These are phyloP conservation scores for Apostichopus leukothele DNA, from an alignment of 53 echinoderm and acorn worm species.

Conservation along the genomic window DNA sequence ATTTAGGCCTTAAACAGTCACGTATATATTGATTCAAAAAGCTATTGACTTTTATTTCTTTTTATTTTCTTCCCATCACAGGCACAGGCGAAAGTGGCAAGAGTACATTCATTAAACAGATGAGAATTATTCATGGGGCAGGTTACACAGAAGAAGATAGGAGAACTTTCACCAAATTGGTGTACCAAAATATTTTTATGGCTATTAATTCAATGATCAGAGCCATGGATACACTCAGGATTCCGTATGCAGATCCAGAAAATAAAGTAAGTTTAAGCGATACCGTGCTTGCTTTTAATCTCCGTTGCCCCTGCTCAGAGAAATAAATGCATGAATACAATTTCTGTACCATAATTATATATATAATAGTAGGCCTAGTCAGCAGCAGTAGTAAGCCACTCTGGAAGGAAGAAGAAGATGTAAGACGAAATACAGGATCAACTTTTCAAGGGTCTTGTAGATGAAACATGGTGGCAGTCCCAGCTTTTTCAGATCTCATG, in stretches of 20 bases:
- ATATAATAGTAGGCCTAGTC: too few relatives aligned
- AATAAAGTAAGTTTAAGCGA: conserved; percentile 71
- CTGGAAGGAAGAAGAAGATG: too few relatives aligned
- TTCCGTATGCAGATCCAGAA: conserved; percentile 90
- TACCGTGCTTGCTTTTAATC: too few relatives aligned
- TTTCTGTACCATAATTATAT: too few relatives aligned
- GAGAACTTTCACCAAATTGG: conserved; percentile 99
- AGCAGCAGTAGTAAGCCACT: too few relatives aligned
- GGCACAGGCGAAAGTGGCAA: conserved; percentile 99
- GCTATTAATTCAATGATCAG: conserved; percentile 99
- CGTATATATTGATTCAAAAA: neutral
- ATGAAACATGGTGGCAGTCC: too few relatives aligned
- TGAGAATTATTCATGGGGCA: conserved; percentile 99
- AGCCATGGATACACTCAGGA: conserved; percentile 99
- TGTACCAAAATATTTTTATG: conserved; percentile 99
- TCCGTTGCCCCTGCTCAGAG: too few relatives aligned
- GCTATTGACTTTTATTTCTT: neutral
- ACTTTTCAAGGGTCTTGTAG: too few relatives aligned
- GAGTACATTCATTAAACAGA: conserved; percentile 99
- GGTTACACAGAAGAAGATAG: conserved; percentile 99
- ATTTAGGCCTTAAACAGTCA: too few relatives aligned
- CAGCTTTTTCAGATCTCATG: too few relatives aligned
- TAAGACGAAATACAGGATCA: too few relatives aligned
- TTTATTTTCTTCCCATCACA: conserved; percentile 33
- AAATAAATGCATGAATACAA: too few relatives aligned